Base-by-base conservation (phyloP, 2,113 vertebrate species). In the Perca fluviatilis region DNA sequence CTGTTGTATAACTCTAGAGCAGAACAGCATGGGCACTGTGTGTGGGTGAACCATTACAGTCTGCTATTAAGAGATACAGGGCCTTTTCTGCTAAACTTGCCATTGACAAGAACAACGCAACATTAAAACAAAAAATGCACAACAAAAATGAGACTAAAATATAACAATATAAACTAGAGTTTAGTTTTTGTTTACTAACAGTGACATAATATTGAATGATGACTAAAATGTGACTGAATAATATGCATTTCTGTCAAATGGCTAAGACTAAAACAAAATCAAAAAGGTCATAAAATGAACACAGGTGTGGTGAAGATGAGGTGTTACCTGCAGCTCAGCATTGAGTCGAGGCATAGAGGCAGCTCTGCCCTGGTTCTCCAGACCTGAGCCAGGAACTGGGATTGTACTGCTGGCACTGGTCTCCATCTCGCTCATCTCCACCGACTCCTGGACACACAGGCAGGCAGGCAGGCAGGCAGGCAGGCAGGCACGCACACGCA, bases 321-420 rank as follows among this genome's bases (percentile, higher is more conserved):
- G 6, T 27, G 23, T 94, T 95, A 99, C 97, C 96, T 98, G 97
- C 50, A 96, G 95, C 85, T 98, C 97, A 0, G 96, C 93, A 0
- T 95, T 97, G 83, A 99, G 96, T 56, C 97, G 96, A 0, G 98
- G 98, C 98, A 99, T 99, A 36, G 98, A 99, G 18, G 96, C 96
- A 0, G 98, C 98, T 56, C 97, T 87, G 4, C 97, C 97, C 80
- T 99, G 97, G 92, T 91, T 97, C 93, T 99, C 97, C 92, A 99
- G 93, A 27, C 95, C 96, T 0, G 94, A 93, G 1, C 96, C 96
- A 36, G 94, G 93, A 10, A 95, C 95, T 8, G 94, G 84, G 46
- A 80, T 68, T 6, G 77, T 85, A 33, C 86, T 96, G 0, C 93
- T 96, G 72, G 91, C 83, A 11, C 95, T 95, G 82, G 96, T 94